These are phyloP conservation scores for Drosophila putrida DNA, from an alignment of 2,888 invertebrate species.

Conservation along the genomic window DNA sequence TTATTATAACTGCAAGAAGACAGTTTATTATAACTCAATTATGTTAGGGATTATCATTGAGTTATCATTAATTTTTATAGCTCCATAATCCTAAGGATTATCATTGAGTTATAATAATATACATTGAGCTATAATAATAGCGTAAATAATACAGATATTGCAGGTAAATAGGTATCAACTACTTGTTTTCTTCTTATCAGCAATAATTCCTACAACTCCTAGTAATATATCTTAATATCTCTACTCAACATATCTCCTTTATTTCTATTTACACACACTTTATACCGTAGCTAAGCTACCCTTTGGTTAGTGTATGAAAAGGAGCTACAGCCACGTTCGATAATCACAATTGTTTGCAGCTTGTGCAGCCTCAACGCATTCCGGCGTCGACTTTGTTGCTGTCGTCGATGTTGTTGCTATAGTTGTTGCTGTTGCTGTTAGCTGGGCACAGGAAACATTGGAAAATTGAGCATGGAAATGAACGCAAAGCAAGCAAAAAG, in stretches of 20 bases:
- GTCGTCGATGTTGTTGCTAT: constrained; percentile 49
- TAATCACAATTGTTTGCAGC: constrained; percentile 82
- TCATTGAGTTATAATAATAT: too few species aligned
- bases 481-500: constrained; percentile 57
- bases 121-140: too few species aligned
- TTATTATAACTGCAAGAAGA: too few species aligned
- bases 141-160: too few species aligned
- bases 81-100: too few species aligned
- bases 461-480: constrained; percentile 80
- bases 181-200: too few species aligned
- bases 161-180: too few species aligned
- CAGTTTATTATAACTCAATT: too few species aligned
- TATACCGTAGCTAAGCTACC: not conserved
- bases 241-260: not conserved
- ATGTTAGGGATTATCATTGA: too few species aligned
- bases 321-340: constrained; percentile 64
- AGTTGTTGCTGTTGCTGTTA: constrained; percentile 45
- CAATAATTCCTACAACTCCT: too few species aligned
- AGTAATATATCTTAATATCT: too few species aligned
- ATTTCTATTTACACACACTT: not conserved
- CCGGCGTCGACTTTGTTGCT: constrained; percentile 52
- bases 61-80: too few species aligned
- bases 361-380: constrained; percentile 76
- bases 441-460: constrained; percentile 80
- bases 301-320: constrained; percentile 30